Evolutionary conservation across 1,140 invertebrate genomes (phyloP).

Genomic region (Hyles euphorbiae): DNA sequence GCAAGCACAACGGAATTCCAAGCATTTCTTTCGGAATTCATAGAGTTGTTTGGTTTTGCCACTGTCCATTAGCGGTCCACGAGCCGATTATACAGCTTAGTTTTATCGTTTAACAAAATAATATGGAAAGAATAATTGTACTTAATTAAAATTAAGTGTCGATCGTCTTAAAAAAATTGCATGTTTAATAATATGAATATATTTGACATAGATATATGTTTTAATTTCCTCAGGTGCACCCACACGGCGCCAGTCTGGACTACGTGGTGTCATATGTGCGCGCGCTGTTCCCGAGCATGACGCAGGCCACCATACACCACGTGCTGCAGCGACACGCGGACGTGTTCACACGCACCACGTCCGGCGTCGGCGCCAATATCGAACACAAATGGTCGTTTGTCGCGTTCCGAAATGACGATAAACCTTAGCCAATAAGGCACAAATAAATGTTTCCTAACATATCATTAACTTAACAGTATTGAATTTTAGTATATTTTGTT

Average conservation of each 20-base stretch:
- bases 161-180: too few relatives aligned
- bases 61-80: too few relatives aligned
- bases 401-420: constrained; percentile 29
- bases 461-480: constrained; percentile 3
- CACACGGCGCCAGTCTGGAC: constrained; percentile 59
- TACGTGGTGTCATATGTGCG: constrained; percentile 69
- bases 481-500: too few relatives aligned
- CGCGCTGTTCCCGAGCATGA: constrained; percentile 46
- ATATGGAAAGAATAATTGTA: too few relatives aligned
- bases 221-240: constrained; percentile 47
- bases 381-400: constrained; percentile 57
- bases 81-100: too few relatives aligned
- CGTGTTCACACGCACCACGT: constrained; percentile 50
- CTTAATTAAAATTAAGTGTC: too few relatives aligned
- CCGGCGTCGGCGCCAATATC: constrained; percentile 61
- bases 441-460: constrained; percentile 6
- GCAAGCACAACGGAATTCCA: too few relatives aligned
- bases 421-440: not conserved
- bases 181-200: too few relatives aligned
- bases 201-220: not conserved
- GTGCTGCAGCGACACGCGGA: constrained; percentile 55
- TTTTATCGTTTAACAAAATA: too few relatives aligned
- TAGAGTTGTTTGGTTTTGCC: too few relatives aligned
- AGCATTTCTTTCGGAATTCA: too few relatives aligned
- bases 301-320: constrained; percentile 50